Evolutionary conservation across 2,797 vertebrate species (phyloP).

Genomic region (Gambusia yucatana): DNA sequence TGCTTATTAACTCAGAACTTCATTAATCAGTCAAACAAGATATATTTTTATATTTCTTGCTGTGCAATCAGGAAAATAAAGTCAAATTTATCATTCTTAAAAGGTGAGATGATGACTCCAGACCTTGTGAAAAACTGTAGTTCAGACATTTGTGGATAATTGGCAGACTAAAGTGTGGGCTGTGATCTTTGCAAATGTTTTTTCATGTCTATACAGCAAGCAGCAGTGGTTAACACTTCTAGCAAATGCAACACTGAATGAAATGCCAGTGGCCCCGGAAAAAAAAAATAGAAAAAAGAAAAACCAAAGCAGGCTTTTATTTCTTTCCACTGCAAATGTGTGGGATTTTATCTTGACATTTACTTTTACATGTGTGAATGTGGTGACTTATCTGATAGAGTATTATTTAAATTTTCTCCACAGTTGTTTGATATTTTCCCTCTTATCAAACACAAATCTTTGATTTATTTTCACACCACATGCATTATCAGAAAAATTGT

Average conservation of each 20-base stretch:
- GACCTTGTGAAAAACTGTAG: neutral
- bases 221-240: slow-evolving; percentile 57
- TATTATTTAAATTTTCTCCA: neutral
- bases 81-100: neutral
- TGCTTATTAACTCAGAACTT: neutral
- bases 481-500: slow-evolving; percentile 14
- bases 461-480: neutral
- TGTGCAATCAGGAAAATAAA: neutral
- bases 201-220: neutral
- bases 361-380: neutral
- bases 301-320: neutral
- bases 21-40: neutral
- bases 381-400: neutral
- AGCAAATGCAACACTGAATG: neutral
- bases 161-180: slow-evolving; percentile 10
- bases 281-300: neutral
- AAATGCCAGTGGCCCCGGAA: neutral
- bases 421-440: neutral
- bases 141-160: neutral
- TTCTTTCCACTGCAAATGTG: slow-evolving; percentile 25
- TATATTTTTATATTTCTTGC: neutral
- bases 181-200: slow-evolving; percentile 13
- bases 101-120: neutral
- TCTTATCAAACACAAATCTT: neutral
- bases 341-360: neutral